phyloP scores from a whole-genome alignment of 2,797 vertebrate species.

The Enteromius viviparus region DNA sequence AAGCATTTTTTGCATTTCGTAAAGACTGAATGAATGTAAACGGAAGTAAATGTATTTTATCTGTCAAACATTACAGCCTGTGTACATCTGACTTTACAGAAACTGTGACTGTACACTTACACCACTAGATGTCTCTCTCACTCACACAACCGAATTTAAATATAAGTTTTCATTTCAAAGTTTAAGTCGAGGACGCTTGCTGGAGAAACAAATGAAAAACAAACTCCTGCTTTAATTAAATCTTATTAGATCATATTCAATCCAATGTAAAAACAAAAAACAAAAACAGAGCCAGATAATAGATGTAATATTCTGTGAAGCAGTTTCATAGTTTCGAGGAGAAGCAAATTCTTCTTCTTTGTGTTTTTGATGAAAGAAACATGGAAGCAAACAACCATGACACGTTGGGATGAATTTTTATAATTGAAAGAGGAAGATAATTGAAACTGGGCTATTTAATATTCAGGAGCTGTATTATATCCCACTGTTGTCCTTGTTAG shows the following conservation, averaged over 20 bases:
- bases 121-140: constrained; percentile 38
- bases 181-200: constrained; percentile 18
- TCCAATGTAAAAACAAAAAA: too few relatives aligned
- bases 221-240: constrained; percentile 43
- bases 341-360: constrained; percentile 29
- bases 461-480: constrained; percentile 37
- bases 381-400: constrained; percentile 47
- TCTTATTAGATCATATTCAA: constrained; percentile 43
- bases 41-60: not conserved
- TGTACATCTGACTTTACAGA: not conserved
- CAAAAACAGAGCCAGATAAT: constrained; percentile 21
- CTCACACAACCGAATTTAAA: not conserved
- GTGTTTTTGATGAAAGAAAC: constrained; percentile 40
- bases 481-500: constrained; percentile 47
- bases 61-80: not conserved
- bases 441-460: constrained; percentile 42
- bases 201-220: constrained; percentile 39
- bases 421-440: constrained; percentile 49
- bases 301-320: constrained; percentile 28
- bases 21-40: not conserved
- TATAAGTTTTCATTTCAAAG: not conserved
- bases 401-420: constrained; percentile 13
- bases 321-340: constrained; percentile 4
- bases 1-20: not conserved
- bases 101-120: not conserved